These are phyloP conservation scores for Oryzias sinensis DNA, from an alignment of 2,797 vertebrate species.

Conservation along the genomic window DNA sequence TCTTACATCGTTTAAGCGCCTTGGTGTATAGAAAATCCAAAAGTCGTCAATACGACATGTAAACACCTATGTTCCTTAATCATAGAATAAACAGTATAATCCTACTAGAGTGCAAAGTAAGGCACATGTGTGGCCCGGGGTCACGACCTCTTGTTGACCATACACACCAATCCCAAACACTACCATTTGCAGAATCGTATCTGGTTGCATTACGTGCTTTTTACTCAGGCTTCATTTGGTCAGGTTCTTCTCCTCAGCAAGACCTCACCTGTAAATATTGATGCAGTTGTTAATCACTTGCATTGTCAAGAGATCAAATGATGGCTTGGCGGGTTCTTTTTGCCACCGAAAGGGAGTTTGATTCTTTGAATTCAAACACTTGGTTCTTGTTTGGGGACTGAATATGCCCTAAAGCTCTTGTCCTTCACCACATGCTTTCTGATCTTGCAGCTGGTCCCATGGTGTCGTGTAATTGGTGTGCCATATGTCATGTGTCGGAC, in stretches of 20 bases:
- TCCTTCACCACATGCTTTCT: constrained; percentile 30
- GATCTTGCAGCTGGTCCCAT: constrained; percentile 60
- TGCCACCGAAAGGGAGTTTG: constrained; percentile 58
- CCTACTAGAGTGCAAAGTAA: constrained; percentile 1
- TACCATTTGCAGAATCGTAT: constrained; percentile 12
- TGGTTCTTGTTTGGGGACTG: constrained; percentile 35
- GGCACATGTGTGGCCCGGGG: neutral
- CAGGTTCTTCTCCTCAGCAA: constrained; percentile 37
- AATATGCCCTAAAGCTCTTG: constrained; percentile 37
- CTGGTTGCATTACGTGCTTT: constrained; percentile 7
- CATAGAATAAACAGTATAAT: constrained; percentile 10
- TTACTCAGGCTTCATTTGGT: constrained; percentile 19
- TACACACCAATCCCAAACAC: constrained; percentile 27
- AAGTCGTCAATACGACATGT: neutral
- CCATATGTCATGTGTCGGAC: constrained; percentile 53
- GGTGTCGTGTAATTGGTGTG: constrained; percentile 49
- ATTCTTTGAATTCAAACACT: constrained; percentile 42
- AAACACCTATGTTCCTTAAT: neutral
- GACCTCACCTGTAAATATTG: constrained; percentile 53
- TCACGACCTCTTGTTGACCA: constrained; percentile 25
- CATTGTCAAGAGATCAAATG: constrained; percentile 64
- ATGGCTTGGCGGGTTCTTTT: constrained; percentile 48
- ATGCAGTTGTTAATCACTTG: constrained; percentile 60
- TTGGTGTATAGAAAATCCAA: too few relatives aligned
- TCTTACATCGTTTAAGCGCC: too few relatives aligned